Conservation (phyloP, 2,797 vertebrate species). For the Vespertilio murinus region DNA sequence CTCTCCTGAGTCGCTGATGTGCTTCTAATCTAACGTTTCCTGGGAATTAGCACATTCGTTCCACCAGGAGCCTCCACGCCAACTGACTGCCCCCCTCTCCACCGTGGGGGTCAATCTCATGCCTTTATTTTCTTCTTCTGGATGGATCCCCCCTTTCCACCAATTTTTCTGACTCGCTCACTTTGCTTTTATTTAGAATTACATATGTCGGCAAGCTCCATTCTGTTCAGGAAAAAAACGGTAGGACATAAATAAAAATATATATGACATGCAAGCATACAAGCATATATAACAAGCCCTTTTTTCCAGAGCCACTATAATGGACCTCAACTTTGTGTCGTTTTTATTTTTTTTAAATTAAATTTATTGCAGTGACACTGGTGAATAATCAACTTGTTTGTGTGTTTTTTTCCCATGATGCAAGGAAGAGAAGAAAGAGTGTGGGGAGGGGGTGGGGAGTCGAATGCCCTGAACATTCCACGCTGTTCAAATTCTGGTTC, state of each 20-base stretch:
- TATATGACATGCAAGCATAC: not conserved
- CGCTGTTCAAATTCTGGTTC: constrained; percentile 8
- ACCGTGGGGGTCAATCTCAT: not conserved
- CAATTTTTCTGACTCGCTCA: not conserved
- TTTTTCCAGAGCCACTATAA: constrained; percentile 55
- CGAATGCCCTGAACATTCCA: not conserved
- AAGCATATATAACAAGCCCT: constrained; percentile 54
- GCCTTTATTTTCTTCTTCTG: not conserved
- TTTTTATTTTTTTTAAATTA: not conserved
- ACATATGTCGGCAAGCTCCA: constrained; percentile 35
- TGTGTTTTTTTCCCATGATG: constrained; percentile 45
- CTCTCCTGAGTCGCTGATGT: too few relatives aligned
- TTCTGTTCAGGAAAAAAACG: constrained; percentile 50
- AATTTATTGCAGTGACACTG: not conserved
- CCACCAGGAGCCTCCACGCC: not conserved
- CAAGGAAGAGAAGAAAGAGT: not conserved
- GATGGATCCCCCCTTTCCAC: not conserved
- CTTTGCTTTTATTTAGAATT: constrained; percentile 65
- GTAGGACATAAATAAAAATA: constrained; percentile 16
- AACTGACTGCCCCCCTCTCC: not conserved
- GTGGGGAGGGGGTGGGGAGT: not conserved
- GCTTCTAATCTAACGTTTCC: not conserved
- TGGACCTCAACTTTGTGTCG: not conserved
- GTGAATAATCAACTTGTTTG: not conserved
- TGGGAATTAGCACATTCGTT: not conserved